Conservation (phyloP, 2,113 vertebrate species). For the Azemiops feae region DNA sequence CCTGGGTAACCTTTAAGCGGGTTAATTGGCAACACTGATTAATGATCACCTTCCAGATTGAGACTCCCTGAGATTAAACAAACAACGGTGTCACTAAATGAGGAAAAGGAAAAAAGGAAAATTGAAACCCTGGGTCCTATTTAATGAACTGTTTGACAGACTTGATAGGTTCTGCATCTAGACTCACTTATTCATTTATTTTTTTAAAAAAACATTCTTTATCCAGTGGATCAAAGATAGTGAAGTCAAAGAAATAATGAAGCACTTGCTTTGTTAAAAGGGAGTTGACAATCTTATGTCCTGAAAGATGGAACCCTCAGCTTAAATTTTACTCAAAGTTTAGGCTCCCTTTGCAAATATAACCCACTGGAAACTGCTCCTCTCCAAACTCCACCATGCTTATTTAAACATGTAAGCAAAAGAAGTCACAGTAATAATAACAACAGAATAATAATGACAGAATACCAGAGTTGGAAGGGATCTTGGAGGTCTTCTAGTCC, state of each 20-base stretch:
- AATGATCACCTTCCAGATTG: conserved; percentile 41
- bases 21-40: conserved; percentile 62
- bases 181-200: not conserved
- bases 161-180: not conserved
- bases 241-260: not conserved
- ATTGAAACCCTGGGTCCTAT: not conserved
- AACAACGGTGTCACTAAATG: conserved; percentile 13
- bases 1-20: conserved; percentile 62
- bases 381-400: not conserved
- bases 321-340: not conserved
- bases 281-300: not conserved
- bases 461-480: not conserved
- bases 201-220: not conserved
- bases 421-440: too few species aligned
- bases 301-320: not conserved
- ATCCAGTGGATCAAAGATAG: not conserved
- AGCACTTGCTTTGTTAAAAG: not conserved
- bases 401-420: not conserved
- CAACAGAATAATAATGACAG: too few species aligned
- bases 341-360: not conserved
- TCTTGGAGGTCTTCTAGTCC: too few species aligned
- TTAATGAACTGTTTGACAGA: not conserved
- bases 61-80: conserved; percentile 27
- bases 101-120: not conserved
- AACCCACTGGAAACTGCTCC: not conserved